Percentiles rank a stretch among this genome's conserved stretches.
These are phyloP conservation scores for Pithys albifrons DNA, from an alignment of 2,113 vertebrate species.

Conservation along the genomic window DNA sequence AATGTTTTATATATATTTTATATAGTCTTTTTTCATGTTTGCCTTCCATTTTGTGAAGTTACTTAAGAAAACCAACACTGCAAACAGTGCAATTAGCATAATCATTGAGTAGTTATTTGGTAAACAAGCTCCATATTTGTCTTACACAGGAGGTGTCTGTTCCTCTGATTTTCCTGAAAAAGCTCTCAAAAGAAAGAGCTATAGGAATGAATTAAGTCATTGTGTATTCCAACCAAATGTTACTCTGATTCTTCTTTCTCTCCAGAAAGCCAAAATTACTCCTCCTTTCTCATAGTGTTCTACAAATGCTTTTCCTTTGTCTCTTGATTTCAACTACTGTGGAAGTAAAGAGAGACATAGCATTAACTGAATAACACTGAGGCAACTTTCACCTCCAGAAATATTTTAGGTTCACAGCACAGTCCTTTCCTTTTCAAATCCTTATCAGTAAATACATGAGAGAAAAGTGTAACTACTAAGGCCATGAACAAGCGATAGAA, in stretches of 20 bases:
- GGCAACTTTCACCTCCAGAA: background rate
- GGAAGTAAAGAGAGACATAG: background rate
- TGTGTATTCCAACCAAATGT: background rate
- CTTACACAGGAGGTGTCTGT: background rate
- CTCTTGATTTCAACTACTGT: background rate
- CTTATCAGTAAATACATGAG: background rate
- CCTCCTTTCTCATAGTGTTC: background rate
- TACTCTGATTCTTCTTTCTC: background rate
- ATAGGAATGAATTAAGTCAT: background rate
- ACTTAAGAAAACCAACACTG: background rate
- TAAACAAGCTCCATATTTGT: background rate
- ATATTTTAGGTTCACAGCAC: background rate
- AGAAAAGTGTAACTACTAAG: background rate
- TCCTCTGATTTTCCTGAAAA: background rate
- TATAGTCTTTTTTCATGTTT: background rate
- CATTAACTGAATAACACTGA: background rate
- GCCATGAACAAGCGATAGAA: background rate
- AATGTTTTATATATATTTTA: too few relatives aligned
- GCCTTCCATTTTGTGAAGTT: background rate
- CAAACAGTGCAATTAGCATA: background rate
- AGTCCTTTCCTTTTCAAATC: background rate
- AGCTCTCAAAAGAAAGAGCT: background rate
- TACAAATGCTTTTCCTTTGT: background rate
- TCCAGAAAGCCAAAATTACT: background rate
- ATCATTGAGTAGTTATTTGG: background rate